Base-by-base conservation (phyloP, 2,888 invertebrate genomes). In the Biston betularia region DNA sequence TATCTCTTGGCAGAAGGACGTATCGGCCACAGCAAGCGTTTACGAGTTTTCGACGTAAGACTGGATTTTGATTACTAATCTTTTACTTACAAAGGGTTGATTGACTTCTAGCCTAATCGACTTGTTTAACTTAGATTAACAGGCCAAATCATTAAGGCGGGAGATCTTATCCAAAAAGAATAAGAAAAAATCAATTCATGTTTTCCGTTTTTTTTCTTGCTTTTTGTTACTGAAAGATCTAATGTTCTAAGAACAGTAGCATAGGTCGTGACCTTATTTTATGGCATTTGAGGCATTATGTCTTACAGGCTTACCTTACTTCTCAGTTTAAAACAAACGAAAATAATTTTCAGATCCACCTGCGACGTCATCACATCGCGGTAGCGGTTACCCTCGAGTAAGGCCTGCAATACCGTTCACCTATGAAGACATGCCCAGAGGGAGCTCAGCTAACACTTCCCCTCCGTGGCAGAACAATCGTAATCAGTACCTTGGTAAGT, bases 341-440 rank as follows among this genome's bases (percentile, higher is more conserved):
- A 3, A 24, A 24, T 2, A 33, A n/a, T 9, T 49, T 50, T 45
- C 50, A 48, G 75, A 79, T 42, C 48, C 73, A 61, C 57, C 69
- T 42, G 56, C 68, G 0, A 74, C 75, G 12, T 35, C 53, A 44
- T 49, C 46, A 12, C 34, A 40, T 65, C 70, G 50, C 71, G 78
- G 63, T 14, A 53, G 75, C 7, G 93, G 94, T 0, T 94, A 94
- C 73, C 89, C 90, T 15, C 83, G 88, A 62, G 79, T 83, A 49
- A 86, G 80, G 68, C 94, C 94, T 0, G 61, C 82, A 0, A 84
- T 90, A 71, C 92, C 93, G 0, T 94, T 94, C 76, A 81, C 78
- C 62, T 75, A 79, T 46, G 92, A 92, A 75, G 92, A 92, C 12
- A 62, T 79, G 6, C 75, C 78, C 7, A 83, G 73, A 33, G 79